Evolutionary conservation across 1,140 invertebrate species (phyloP).

Genomic region (Camponotus floridanus): DNA sequence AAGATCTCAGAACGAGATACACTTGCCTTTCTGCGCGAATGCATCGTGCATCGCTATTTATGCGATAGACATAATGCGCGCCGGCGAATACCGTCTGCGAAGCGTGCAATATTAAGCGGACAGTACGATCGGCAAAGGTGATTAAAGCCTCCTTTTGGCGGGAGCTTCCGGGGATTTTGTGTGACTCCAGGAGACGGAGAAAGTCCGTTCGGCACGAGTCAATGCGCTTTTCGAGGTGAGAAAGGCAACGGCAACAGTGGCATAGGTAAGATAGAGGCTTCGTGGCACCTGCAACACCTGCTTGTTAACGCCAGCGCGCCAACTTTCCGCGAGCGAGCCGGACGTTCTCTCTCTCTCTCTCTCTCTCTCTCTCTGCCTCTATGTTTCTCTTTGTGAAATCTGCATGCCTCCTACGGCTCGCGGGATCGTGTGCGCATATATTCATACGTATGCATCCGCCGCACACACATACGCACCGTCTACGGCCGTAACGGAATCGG

Average conservation of each 20-base stretch:
- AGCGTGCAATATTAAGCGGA: slow-evolving; percentile 59
- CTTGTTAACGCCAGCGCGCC: slow-evolving; percentile 69
- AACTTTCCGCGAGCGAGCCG: slow-evolving; percentile 67
- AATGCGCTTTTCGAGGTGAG: slow-evolving; percentile 36
- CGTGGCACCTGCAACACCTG: slow-evolving; percentile 75
- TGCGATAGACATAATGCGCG: slow-evolving; percentile 36
- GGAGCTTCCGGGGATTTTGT: slow-evolving; percentile 5
- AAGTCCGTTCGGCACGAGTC: slow-evolving; percentile 22
- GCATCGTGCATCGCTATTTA: slow-evolving; percentile 55
- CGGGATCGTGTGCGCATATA: background rate
- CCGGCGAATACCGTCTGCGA: slow-evolving; percentile 5
- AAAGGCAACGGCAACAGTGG: slow-evolving; percentile 40
- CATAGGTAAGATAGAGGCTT: slow-evolving; percentile 56
- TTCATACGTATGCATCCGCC: background rate
- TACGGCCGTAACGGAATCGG: slow-evolving; percentile 57
- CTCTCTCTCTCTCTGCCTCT: background rate
- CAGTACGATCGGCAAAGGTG: slow-evolving; percentile 11
- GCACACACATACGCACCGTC: slow-evolving; percentile 57
- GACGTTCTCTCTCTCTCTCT: slow-evolving; percentile 17
- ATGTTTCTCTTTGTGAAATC: slow-evolving; percentile 63
- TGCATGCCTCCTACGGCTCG: slow-evolving; percentile 38
- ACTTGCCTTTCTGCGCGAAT: slow-evolving; percentile 45
- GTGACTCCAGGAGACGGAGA: slow-evolving; percentile 6
- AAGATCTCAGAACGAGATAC: slow-evolving; percentile 52
- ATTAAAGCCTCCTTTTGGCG: slow-evolving; percentile 1